These are phyloP conservation scores for Zygogramma bicolorata DNA, from an alignment of 2,888 invertebrate species.

Conservation along the genomic window DNA sequence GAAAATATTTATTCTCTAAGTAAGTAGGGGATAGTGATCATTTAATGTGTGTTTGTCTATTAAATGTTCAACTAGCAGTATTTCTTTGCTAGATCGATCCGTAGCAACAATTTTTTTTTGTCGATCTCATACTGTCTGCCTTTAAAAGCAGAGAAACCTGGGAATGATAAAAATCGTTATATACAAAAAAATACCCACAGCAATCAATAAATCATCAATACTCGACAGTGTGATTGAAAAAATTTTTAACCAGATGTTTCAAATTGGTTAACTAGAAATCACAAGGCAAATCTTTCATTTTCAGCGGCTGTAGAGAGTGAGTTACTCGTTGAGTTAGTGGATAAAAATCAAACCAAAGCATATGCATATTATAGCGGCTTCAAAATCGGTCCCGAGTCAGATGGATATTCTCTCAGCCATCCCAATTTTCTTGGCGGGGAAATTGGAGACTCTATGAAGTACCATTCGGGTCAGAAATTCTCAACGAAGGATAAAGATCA, in stretches of 20 bases:
- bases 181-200: too few species aligned
- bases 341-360: conserved; percentile 71
- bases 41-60: too few species aligned
- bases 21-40: background rate
- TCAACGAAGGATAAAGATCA: conserved; percentile 78
- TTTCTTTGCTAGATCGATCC: background rate
- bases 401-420: conserved; percentile 76
- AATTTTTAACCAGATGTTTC: too few species aligned
- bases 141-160: too few species aligned
- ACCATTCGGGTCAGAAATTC: conserved; percentile 79
- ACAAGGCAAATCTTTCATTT: too few species aligned
- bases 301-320: conserved; percentile 67
- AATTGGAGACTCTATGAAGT: conserved; percentile 75
- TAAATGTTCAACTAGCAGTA: background rate
- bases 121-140: too few species aligned
- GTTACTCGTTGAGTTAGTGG: conserved; percentile 74
- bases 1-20: background rate
- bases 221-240: too few species aligned
- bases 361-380: conserved; percentile 75
- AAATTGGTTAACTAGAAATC: background rate
- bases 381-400: conserved; percentile 75
- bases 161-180: too few species aligned
- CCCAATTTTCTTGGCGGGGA: conserved; percentile 73
- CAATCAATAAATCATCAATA: too few species aligned
- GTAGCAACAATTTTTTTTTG: too few species aligned